phyloP scores from a whole-genome alignment of 2,113 vertebrate species.

The Pelodiscus sinensis region DNA sequence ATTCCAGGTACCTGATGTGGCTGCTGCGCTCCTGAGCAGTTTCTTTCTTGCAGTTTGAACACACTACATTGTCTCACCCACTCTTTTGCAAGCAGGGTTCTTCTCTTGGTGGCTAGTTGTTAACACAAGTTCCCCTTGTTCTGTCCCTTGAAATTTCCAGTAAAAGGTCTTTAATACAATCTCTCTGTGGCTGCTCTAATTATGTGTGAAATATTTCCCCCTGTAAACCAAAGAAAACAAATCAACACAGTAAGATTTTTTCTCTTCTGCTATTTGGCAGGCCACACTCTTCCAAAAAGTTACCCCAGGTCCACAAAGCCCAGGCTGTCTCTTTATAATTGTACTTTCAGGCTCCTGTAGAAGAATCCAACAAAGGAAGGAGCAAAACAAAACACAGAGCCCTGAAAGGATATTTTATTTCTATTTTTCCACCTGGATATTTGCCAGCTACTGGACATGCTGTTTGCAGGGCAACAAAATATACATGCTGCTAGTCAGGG shows the following conservation, averaged over 20 bases:
- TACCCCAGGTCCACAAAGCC: slow-evolving; percentile 60
- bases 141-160: slow-evolving; percentile 81
- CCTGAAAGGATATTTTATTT: slow-evolving; percentile 14
- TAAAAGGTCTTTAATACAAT: slow-evolving; percentile 80
- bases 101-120: slow-evolving; percentile 67
- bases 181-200: slow-evolving; percentile 80
- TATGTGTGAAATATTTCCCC: slow-evolving; percentile 85
- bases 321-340: slow-evolving; percentile 58
- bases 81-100: slow-evolving; percentile 47
- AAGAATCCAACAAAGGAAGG: slow-evolving; percentile 59
- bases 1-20: slow-evolving; percentile 55
- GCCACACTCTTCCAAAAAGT: slow-evolving; percentile 58
- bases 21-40: slow-evolving; percentile 59
- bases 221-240: slow-evolving; percentile 84
- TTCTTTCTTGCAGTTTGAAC: slow-evolving; percentile 70
- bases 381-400: slow-evolving; percentile 58
- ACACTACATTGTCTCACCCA: slow-evolving; percentile 63
- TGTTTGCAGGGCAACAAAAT: not conserved
- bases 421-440: not conserved
- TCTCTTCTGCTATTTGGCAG: slow-evolving; percentile 68
- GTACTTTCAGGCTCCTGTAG: slow-evolving; percentile 58
- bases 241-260: slow-evolving; percentile 79
- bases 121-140: slow-evolving; percentile 83
- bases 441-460: not conserved
- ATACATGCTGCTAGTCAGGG: accelerated